Evolutionary conservation across 2,113 vertebrate genomes (phyloP).

Genomic region (Zeus faber): DNA sequence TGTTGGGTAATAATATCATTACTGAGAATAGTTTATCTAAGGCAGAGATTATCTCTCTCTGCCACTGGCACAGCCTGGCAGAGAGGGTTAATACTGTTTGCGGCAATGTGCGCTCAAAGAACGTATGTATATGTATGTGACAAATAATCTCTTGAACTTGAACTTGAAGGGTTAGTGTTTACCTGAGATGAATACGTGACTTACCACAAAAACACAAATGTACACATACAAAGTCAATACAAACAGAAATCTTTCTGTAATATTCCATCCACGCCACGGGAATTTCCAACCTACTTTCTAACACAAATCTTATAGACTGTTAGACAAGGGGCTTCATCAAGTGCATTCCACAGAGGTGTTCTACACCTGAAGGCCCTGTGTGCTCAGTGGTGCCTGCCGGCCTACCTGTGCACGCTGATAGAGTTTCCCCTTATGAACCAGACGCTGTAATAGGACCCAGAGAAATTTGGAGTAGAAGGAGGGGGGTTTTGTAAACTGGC

Average conservation of each 20-base stretch:
- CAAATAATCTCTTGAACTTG: too few relatives aligned
- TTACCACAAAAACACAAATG: background rate
- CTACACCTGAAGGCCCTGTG: slow-evolving; percentile 44
- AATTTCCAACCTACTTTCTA: slow-evolving; percentile 17
- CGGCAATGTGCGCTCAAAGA: too few relatives aligned
- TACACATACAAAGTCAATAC: background rate
- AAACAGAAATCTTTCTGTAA: slow-evolving; percentile 9
- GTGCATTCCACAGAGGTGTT: slow-evolving; percentile 40
- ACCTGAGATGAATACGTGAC: background rate
- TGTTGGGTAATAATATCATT: too few relatives aligned
- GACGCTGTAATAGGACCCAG: slow-evolving; percentile 49
- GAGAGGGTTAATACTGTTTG: too few relatives aligned
- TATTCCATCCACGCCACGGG: slow-evolving; percentile 26
- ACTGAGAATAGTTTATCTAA: too few relatives aligned
- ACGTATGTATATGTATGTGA: too few relatives aligned
- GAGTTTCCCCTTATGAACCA: slow-evolving; percentile 32
- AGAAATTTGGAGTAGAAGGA: slow-evolving; percentile 10
- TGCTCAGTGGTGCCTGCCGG: background rate
- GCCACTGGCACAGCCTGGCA: too few relatives aligned
- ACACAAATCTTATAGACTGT: background rate
- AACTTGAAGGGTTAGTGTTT: too few relatives aligned
- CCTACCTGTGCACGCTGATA: slow-evolving; percentile 32
- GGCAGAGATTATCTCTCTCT: too few relatives aligned
- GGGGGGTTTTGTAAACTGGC: slow-evolving; percentile 14
- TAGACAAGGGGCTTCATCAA: slow-evolving; percentile 2